A percentile compares a stretch with the other conserved stretches of the same genome.
Conservation (phyloP, 2,113 vertebrate genomes). For the Anarrhichthys ocellatus region DNA sequence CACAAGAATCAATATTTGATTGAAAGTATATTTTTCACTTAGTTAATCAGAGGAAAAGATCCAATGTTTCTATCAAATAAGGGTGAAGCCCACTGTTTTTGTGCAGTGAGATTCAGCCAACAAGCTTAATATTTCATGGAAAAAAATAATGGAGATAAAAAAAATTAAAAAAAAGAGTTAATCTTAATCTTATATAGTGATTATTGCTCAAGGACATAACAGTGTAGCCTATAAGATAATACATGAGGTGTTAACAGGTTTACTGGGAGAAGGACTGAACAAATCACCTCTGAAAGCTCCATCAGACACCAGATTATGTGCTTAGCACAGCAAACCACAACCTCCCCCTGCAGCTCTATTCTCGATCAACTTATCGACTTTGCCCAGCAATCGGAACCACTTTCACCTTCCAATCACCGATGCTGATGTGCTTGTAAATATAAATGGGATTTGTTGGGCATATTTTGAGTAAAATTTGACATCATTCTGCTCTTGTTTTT, state of each 20-base stretch:
- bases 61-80: not conserved
- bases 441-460: conserved; percentile 41
- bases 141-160: not conserved
- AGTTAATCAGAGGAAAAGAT: not conserved
- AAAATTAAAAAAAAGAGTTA: not conserved
- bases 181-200: conserved; percentile 11
- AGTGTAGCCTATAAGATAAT: conserved; percentile 14
- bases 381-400: conserved; percentile 64
- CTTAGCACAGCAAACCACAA: conserved; percentile 71
- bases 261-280: conserved; percentile 47
- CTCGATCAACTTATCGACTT: conserved; percentile 74
- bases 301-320: conserved; percentile 67
- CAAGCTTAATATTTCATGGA: not conserved
- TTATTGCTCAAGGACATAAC: conserved; percentile 23
- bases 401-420: conserved; percentile 75
- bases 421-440: conserved; percentile 46
- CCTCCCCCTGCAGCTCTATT: conserved; percentile 45
- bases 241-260: conserved; percentile 40
- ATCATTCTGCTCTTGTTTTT: not conserved
- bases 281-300: conserved; percentile 76
- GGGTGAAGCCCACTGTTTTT: not conserved
- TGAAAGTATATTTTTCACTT: not conserved
- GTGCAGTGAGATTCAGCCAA: not conserved
- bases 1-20: not conserved
- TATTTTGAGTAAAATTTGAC: conserved; percentile 6